Evolutionary conservation across 2,113 vertebrate species (phyloP).

Genomic region (Psittacula cyanocephala): DNA sequence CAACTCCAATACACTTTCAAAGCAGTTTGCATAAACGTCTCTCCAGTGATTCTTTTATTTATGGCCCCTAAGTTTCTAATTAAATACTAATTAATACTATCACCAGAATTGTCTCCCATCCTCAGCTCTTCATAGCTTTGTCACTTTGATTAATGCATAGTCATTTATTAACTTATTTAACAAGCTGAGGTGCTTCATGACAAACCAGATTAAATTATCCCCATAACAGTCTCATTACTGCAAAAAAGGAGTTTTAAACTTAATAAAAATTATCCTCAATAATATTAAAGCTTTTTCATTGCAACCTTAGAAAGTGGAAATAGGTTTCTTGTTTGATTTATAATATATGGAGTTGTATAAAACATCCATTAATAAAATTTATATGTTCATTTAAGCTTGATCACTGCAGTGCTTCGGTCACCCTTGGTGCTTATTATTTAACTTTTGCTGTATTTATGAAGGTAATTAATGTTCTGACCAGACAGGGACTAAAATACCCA

Average conservation of each 20-base stretch:
- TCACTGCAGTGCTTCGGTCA: conserved; percentile 69
- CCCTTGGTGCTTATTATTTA: conserved; percentile 78
- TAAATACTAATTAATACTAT: conserved; percentile 90
- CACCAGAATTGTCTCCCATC: conserved; percentile 74
- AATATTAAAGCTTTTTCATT: conserved; percentile 71
- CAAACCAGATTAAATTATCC: conserved; percentile 84
- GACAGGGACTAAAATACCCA: conserved; percentile 77
- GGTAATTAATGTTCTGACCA: conserved; percentile 80
- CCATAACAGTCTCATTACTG: conserved; percentile 75
- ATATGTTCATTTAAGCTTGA: conserved; percentile 80
- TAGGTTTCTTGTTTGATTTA: conserved; percentile 77
- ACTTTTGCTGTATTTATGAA: conserved; percentile 82
- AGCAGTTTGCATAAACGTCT: conserved; percentile 76
- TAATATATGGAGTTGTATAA: conserved; percentile 78
- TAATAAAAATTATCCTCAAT: conserved; percentile 76
- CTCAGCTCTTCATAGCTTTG: conserved; percentile 77
- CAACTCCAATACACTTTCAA: conserved; percentile 39
- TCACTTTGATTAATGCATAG: conserved; percentile 85
- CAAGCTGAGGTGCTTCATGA: conserved; percentile 76
- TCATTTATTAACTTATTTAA: conserved; percentile 87
- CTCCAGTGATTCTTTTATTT: conserved; percentile 82
- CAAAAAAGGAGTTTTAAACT: conserved; percentile 73
- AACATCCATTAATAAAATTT: conserved; percentile 80
- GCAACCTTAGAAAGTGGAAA: conserved; percentile 70
- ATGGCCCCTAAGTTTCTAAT: conserved; percentile 84